Evolutionary conservation across 2,113 vertebrate species (phyloP), one percentile per base, ranked within the genome.

Genomic region (Herpetotheres cachinnans): DNA sequence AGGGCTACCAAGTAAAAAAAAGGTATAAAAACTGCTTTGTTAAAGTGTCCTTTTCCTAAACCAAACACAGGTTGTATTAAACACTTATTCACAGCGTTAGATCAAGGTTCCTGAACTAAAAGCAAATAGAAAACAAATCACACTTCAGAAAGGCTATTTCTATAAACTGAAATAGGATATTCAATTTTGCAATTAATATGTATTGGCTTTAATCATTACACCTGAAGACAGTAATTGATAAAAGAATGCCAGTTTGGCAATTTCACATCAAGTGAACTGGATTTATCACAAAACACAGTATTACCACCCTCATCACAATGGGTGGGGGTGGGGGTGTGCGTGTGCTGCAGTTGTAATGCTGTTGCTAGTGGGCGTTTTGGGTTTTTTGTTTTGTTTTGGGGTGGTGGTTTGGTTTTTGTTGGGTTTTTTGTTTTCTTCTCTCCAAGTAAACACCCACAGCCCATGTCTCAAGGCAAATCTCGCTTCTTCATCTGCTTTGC

Each of bases 291-390:
- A 71, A 59, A 65, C 38, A 22, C 30, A 34, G 13, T 24, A 44
- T 30, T 27, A 46, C 30, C 78, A 22, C 27, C 15, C 29, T 32
- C 38, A 50, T 18, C 22, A 11, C 30, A 25, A 30, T 2, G 1
- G 3, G 14, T 2, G 1, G 3, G 14, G 11, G 24, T 27, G 2
- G 13, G 27, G 3, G 15, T 4, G 7, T 6, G 16, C 2, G 8
- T n/a, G 29, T 15, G 20, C 14, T 50, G 21, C 32, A 67, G 38
- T 69, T 74, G 40, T 47, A 54, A 72, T 9, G 18, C 13, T 65
- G 42, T 13, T 65, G 36, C 38, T 50, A 16, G 38, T 26, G 7
- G 12, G 10, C 6, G 5, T 8, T 22, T 27, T 5, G 25, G 32
- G 9, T 10, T 36, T 30, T 25, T 69, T 50, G n/a, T 8, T 36